Percentiles rank a stretch among this genome's conserved stretches.
These are phyloP conservation scores for Zophobas morio DNA, from an alignment of 1,140 invertebrate species.

Conservation along the genomic window DNA sequence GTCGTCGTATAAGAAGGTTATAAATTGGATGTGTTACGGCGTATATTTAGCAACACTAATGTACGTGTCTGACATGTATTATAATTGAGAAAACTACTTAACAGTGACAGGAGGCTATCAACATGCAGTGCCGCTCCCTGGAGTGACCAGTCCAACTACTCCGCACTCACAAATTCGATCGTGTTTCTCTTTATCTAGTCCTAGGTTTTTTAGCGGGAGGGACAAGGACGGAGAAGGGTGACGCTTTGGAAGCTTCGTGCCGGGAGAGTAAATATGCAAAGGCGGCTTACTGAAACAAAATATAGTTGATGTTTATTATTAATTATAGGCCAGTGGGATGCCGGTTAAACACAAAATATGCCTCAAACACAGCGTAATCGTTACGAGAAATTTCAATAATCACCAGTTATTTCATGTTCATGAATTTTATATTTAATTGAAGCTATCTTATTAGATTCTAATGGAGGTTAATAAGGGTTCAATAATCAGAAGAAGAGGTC, in stretches of 20 bases:
- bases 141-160: conserved; percentile 50
- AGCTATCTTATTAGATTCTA: conserved; percentile 26
- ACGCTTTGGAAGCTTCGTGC: conserved; percentile 7
- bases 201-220: conserved; percentile 2
- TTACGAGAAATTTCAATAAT: conserved; percentile 50
- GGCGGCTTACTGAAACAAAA: conserved; percentile 56
- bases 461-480: conserved; percentile 35
- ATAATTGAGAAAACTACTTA: conserved; percentile 66
- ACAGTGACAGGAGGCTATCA: conserved; percentile 65
- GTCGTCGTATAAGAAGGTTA: conserved; percentile 59
- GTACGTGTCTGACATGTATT: conserved; percentile 65
- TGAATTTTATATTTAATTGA: conserved; percentile 47
- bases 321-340: conserved; percentile 46
- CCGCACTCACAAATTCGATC: conserved; percentile 22
- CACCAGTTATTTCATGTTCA: conserved; percentile 45
- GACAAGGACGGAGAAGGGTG: conserved; percentile 12
- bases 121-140: conserved; percentile 62
- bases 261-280: conserved; percentile 46
- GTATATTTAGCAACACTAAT: conserved; percentile 66
- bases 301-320: conserved; percentile 51
- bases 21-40: conserved; percentile 63
- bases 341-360: conserved; percentile 51
- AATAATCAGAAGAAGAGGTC: conserved; percentile 15
- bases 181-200: conserved; percentile 6
- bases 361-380: conserved; percentile 37